Evolutionary conservation across 2,113 vertebrate genomes (phyloP).

Genomic region (Neopipo cinnamomea): DNA sequence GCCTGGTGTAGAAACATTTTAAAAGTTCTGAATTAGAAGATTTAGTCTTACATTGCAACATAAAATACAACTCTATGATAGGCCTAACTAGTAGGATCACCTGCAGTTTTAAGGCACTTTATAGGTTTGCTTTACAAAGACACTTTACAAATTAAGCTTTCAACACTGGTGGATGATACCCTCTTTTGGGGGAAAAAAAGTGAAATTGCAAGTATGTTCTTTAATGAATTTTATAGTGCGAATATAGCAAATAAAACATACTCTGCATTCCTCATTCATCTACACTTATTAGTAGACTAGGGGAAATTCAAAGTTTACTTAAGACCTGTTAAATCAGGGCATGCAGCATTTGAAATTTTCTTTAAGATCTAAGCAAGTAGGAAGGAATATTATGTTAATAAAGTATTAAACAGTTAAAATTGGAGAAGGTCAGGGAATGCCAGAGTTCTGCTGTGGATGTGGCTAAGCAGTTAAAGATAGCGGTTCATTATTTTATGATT

Average conservation of each 20-base stretch:
- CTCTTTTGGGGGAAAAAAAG: not conserved
- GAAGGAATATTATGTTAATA: slow-evolving; percentile 30
- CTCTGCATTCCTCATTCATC: not conserved
- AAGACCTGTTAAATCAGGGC: not conserved
- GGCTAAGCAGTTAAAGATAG: not conserved
- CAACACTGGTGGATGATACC: not conserved
- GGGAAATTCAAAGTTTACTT: not conserved
- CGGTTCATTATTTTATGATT: slow-evolving; percentile 26
- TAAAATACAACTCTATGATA: not conserved
- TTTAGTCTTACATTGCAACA: not conserved
- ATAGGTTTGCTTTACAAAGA: not conserved
- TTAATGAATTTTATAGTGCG: not conserved
- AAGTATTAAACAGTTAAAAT: slow-evolving; percentile 30
- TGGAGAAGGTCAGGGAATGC: slow-evolving; percentile 27
- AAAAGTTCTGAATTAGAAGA: not conserved
- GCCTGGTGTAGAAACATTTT: not conserved
- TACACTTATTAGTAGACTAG: not conserved
- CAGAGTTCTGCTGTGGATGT: not conserved
- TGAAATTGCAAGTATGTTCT: not conserved
- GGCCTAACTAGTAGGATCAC: not conserved
- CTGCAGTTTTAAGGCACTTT: not conserved
- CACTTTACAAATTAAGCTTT: not conserved
- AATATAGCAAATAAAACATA: not conserved
- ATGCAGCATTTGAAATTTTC: not conserved
- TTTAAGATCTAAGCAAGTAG: slow-evolving; percentile 4